A percentile compares a stretch with the other conserved stretches of the same genome.
phyloP scores from a whole-genome alignment of 2,113 vertebrate genomes.

The Bubo bubo region DNA sequence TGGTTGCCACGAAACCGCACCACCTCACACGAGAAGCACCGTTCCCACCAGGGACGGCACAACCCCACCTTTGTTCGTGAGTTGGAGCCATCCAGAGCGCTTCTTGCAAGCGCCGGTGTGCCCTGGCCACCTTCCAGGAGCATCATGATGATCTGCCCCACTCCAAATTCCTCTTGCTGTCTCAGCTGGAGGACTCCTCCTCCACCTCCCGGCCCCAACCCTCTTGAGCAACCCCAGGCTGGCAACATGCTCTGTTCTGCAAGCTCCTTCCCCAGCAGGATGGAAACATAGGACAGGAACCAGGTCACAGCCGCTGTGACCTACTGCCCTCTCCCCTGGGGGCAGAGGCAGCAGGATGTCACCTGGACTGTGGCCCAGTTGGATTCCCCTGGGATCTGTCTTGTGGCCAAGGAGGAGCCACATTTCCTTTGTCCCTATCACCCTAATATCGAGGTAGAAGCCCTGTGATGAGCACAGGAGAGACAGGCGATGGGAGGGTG shows the following conservation, averaged over 20 bases:
- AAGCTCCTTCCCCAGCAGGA: not conserved
- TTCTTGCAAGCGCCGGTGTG: not conserved
- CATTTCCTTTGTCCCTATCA: not conserved
- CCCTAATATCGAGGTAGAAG: not conserved
- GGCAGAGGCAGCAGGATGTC: not conserved
- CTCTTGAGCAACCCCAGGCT: constrained; percentile 3
- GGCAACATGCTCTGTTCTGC: not conserved
- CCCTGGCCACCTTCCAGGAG: not conserved
- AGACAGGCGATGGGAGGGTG: not conserved
- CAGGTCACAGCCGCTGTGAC: constrained; percentile 18
- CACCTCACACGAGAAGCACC: not conserved
- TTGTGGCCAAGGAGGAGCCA: not conserved
- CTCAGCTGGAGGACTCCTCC: not conserved
- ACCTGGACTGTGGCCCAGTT: not conserved
- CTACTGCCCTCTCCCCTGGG: not conserved
- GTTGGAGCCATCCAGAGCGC: not conserved
- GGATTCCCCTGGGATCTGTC: not conserved
- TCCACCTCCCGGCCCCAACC: not conserved
- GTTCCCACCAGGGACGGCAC: not conserved
- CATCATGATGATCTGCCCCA: not conserved
- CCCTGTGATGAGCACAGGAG: not conserved
- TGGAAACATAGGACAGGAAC: not conserved
- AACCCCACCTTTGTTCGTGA: not conserved
- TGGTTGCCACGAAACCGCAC: not conserved
- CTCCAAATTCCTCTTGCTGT: not conserved